These are phyloP conservation scores for Poeciliopsis paucimaculata DNA, from an alignment of 2,797 vertebrate genomes.

Conservation along the genomic window DNA sequence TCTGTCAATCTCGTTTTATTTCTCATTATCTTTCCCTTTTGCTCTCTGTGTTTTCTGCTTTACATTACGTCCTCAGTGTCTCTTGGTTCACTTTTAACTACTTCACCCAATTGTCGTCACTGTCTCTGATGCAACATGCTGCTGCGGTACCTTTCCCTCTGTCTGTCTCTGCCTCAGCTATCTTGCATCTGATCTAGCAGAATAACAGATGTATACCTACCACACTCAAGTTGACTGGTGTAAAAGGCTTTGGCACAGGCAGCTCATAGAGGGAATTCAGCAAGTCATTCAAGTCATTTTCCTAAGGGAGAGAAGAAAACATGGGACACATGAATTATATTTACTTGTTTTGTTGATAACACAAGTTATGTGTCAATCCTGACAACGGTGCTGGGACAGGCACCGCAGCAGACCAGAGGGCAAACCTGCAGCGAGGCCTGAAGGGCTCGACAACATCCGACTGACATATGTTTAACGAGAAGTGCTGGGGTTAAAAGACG, in stretches of 20 bases:
- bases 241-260: constrained; percentile 92
- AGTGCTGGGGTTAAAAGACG: constrained; percentile 78
- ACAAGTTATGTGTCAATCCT: constrained; percentile 56
- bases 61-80: constrained; percentile 13
- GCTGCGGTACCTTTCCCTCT: constrained; percentile 34
- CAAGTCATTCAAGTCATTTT: constrained; percentile 92
- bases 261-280: constrained; percentile 90
- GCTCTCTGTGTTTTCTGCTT: constrained; percentile 14
- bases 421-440: constrained; percentile 68
- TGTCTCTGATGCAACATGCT: constrained; percentile 31
- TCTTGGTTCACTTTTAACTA: constrained; percentile 34
- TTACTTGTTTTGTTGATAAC: constrained; percentile 53
- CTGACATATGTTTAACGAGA: constrained; percentile 78
- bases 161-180: constrained; percentile 30
- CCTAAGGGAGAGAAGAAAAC: constrained; percentile 76
- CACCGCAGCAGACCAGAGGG: constrained; percentile 56
- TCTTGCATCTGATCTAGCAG: constrained; percentile 46
- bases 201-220: constrained; percentile 81
- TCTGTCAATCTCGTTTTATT: constrained; percentile 30
- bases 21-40: constrained; percentile 30
- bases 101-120: constrained; percentile 37
- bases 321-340: constrained; percentile 47
- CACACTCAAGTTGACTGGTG: constrained; percentile 91
- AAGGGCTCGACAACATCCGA: constrained; percentile 69
- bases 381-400: constrained; percentile 50